Percentiles rank a stretch among this genome's conserved stretches.
Conservation (phyloP, 1,140 invertebrate species). For the Ericerus pela region DNA sequence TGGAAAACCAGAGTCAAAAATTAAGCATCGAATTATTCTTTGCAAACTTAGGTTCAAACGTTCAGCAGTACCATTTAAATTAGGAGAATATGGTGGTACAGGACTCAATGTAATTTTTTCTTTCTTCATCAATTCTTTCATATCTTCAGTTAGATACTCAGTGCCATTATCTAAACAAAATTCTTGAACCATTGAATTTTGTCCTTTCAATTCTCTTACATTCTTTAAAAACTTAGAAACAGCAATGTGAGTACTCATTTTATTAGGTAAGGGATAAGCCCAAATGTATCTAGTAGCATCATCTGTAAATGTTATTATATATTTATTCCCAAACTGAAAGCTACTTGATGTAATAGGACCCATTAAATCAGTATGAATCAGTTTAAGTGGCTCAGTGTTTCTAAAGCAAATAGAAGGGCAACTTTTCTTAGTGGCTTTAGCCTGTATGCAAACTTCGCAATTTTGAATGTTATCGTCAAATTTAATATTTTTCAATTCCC, state of each 20-base stretch:
- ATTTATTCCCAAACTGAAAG: background rate
- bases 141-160: background rate
- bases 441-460: background rate
- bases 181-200: background rate
- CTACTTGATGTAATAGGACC: background rate
- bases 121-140: background rate
- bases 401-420: background rate
- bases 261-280: background rate
- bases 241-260: background rate
- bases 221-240: background rate
- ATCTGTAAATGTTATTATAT: background rate
- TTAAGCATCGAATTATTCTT: background rate
- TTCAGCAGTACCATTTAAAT: background rate
- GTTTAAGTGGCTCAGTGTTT: too few species aligned
- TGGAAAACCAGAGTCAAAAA: slow-evolving; percentile 9
- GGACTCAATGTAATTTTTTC: background rate
- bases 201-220: background rate
- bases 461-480: background rate
- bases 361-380: background rate
- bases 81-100: background rate
- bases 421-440: background rate
- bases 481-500: background rate
- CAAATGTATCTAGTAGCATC: background rate
- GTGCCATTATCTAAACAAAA: slow-evolving; percentile 2
- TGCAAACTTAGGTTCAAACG: background rate